phyloP scores from a whole-genome alignment of 2,113 vertebrate species.

The Rhadina sibilatrix region DNA sequence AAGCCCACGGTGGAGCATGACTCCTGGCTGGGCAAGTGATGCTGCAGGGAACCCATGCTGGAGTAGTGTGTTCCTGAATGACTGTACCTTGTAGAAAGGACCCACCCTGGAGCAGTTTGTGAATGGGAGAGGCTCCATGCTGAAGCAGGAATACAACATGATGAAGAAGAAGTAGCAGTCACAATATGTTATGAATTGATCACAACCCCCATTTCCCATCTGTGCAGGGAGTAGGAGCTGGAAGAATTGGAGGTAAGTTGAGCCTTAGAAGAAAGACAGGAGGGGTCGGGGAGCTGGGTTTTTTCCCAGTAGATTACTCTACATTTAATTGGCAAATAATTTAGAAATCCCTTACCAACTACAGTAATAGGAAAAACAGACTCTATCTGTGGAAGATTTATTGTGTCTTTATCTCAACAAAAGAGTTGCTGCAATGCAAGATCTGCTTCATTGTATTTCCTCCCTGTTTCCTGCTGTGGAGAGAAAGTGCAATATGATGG shows the following conservation, averaged over 20 bases:
- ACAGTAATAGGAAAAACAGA: background rate
- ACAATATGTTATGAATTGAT: background rate
- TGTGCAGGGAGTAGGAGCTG: accelerated
- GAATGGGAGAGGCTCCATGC: background rate
- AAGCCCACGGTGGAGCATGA: background rate
- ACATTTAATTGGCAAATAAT: background rate
- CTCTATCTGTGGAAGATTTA: background rate
- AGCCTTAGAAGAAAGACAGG: background rate
- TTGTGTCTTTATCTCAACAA: background rate
- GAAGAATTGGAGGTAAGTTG: accelerated
- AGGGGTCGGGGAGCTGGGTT: accelerated
- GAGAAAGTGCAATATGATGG: background rate
- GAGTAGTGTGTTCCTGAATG: background rate
- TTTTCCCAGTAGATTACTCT: background rate
- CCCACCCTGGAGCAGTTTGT: background rate
- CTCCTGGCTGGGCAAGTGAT: background rate
- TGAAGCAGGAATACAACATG: background rate
- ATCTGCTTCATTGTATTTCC: background rate
- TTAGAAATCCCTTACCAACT: background rate
- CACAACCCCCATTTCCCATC: background rate
- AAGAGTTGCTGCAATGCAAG: background rate
- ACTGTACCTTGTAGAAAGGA: background rate
- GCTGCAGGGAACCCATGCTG: background rate
- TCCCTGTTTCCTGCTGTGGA: background rate
- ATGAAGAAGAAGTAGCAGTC: background rate